Base-by-base conservation (phyloP, 92 coral and sea anemone species). In the Umimayanthus chanpuru region DNA sequence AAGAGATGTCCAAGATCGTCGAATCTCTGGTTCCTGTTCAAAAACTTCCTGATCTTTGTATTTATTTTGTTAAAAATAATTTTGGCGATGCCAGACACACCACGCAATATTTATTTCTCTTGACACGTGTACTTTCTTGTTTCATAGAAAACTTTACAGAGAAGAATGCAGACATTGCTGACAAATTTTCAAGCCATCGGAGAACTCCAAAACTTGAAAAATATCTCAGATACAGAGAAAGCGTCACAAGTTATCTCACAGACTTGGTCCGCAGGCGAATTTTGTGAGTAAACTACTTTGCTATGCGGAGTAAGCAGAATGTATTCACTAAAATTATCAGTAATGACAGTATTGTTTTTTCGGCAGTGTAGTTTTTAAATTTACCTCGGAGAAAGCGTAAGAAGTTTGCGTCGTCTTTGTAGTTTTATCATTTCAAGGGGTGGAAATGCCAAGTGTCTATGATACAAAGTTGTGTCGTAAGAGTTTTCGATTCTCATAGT, bases 251-350 rank as follows among this genome's bases (percentile, higher is more conserved):
- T 43, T 3, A 81, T 91, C 72, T 92, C 93, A 91, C 89, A 89
- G 47, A 95, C 98, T 38, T 97, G 99, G 99, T 82, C 96, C 5
- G 74, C 90, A 20, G 88, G 91, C 20, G 89, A 95, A 21, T 97
- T 88, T 86, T 91, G 99, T 97, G 89, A 94, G 99, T 93, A 79
- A 26, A 21, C 0, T 81, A 38, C 66, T 66, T 77, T 26, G 68
- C 21, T 4, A 0, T 53, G 16, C 58, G 14, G 2, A 16, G 1
- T 16, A 20, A 5, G 21, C 9, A 61, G 20, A 5, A 56, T 23
- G 4, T 56, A 56, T 56, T 15, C 23, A 1, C 26, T 9, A 61
- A 20, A 20, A 61, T 20, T 20, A 21, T 61, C 21, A 16, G 21
- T 18, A 0, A 15, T 56, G 23, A 4, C n/a, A n/a, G 2, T 32